phyloP scores from a whole-genome alignment of 2,797 vertebrate genomes.

The Trematomus bernacchii region DNA sequence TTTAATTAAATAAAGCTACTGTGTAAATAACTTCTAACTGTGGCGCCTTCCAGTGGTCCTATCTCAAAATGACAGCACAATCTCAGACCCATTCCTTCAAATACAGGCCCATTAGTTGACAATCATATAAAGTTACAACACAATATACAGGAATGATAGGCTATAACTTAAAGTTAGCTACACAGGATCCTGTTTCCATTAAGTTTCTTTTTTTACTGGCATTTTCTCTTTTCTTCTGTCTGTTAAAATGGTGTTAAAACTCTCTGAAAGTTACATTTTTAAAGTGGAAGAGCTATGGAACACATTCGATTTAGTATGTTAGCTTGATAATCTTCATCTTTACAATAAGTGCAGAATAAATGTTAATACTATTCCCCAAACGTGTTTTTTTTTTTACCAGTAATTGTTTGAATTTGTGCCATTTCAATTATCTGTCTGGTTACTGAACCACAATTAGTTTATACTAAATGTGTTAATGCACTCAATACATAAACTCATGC shows the following conservation, averaged over 20 bases:
- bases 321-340: neutral
- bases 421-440: neutral
- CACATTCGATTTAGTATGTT: neutral
- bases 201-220: neutral
- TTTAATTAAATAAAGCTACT: neutral
- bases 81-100: neutral
- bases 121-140: neutral
- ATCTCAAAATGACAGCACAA: neutral
- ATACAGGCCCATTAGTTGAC: neutral
- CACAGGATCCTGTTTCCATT: neutral
- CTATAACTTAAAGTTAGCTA: too few relatives aligned
- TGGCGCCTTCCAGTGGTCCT: neutral
- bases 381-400: too few relatives aligned
- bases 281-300: neutral
- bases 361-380: neutral
- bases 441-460: conserved; percentile 4
- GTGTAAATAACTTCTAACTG: neutral
- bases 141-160: neutral
- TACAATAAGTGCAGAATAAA: neutral
- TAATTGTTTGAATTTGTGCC: too few relatives aligned
- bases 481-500: conserved; percentile 13
- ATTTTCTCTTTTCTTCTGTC: neutral
- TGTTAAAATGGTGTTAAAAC: neutral
- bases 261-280: neutral
- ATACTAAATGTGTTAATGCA: neutral